These are phyloP conservation scores for Acyrthosiphon pisum DNA, from an alignment of 1,140 invertebrate genomes.

Conservation along the genomic window DNA sequence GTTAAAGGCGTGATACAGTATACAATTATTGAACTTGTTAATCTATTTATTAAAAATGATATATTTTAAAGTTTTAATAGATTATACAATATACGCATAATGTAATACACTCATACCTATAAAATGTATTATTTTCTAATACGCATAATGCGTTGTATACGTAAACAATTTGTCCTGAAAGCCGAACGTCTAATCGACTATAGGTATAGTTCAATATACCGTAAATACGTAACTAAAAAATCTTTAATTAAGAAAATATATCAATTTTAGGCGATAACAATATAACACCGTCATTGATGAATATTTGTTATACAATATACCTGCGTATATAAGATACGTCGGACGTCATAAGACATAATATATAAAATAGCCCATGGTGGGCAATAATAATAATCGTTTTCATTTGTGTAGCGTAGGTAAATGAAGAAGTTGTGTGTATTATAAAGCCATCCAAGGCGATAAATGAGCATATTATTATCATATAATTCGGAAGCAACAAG, in stretches of 20 bases:
- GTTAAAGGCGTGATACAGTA: too few species aligned
- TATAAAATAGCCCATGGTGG: background rate
- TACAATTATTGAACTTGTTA: too few species aligned
- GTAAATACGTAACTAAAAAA: background rate
- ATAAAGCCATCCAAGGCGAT: background rate
- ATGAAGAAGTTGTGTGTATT: background rate
- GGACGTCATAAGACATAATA: background rate
- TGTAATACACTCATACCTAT: background rate
- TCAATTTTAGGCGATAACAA: background rate
- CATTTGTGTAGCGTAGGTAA: background rate
- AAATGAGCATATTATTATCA: too few species aligned
- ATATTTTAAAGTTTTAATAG: too few species aligned
- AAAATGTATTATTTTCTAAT: background rate
- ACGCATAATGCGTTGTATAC: background rate
- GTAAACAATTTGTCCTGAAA: background rate
- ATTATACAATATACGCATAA: too few species aligned
- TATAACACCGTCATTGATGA: background rate
- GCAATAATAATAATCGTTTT: background rate
- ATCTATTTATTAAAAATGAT: too few species aligned
- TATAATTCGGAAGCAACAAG: background rate
- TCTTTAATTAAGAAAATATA: too few species aligned
- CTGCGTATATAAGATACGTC: background rate
- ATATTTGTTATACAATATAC: background rate
- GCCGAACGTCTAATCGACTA: background rate
- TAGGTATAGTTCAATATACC: background rate